These are phyloP conservation scores for Arnoldichthys spilopterus DNA, from an alignment of 2,797 vertebrate genomes.

Conservation along the genomic window DNA sequence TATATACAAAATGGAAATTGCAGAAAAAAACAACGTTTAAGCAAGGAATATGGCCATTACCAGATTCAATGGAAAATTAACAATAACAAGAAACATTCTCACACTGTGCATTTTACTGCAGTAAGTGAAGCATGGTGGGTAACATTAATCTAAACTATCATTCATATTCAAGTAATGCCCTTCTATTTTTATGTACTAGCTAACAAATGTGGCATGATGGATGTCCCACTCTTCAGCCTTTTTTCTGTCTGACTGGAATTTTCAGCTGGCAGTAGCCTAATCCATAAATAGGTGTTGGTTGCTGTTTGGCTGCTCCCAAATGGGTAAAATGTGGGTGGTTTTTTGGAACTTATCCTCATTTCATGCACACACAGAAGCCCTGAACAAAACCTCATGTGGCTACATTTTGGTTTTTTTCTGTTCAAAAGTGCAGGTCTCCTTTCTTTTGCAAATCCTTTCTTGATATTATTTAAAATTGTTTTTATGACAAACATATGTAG, in stretches of 20 bases:
- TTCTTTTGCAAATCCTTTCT: constrained; percentile 59
- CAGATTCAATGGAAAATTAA: constrained; percentile 10
- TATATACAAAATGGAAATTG: neutral
- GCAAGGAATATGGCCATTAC: neutral
- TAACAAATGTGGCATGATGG: constrained; percentile 76
- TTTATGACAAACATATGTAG: constrained; percentile 70
- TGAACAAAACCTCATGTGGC: constrained; percentile 70
- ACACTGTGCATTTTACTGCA: constrained; percentile 16
- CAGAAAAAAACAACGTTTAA: neutral
- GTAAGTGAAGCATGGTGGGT: constrained; percentile 48
- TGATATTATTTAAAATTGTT: constrained; percentile 68
- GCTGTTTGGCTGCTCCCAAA: constrained; percentile 71
- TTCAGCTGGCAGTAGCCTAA: constrained; percentile 73
- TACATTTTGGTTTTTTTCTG: constrained; percentile 66
- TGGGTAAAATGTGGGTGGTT: constrained; percentile 78
- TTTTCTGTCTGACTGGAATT: constrained; percentile 72
- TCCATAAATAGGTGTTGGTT: constrained; percentile 83
- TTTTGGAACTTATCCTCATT: constrained; percentile 67
- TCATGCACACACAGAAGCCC: constrained; percentile 67
- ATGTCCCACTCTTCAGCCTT: constrained; percentile 67
- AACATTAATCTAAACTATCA: constrained; percentile 67
- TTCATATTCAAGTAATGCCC: constrained; percentile 72
- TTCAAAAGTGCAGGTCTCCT: constrained; percentile 57
- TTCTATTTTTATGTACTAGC: constrained; percentile 72
- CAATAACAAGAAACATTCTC: constrained; percentile 18